Evolutionary conservation across 2,797 vertebrate genomes (phyloP), one percentile per base, ranked within the genome.

Genomic region (Denticeps clupeoides): DNA sequence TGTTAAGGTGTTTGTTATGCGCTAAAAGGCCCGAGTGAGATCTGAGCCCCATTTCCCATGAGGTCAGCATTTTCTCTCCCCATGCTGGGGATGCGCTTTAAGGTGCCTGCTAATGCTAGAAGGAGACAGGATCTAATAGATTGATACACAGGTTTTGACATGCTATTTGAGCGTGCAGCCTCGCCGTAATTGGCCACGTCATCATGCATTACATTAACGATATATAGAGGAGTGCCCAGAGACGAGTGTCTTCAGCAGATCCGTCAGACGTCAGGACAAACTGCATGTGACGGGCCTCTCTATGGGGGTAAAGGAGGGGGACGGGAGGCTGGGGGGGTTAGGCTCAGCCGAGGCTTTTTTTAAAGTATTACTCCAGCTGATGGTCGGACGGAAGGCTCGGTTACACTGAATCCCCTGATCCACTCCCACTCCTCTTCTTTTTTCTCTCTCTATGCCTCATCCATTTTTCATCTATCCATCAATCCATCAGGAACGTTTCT

Each of bases 141-240:
- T 81, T 86, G 89, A 90, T 89, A 89, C 88, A 89, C 86, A 86
- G 85, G 80, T 86, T 91, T 82, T 90, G 89, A 93, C 89, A 88
- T 87, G 80, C 85, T 87, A 85, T 90, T 90, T 90, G 84, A 90
- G 85, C 82, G 74, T 82, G 70, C 77, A 74, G 80, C 82, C 72
- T 74, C 71, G 58, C 81, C 83, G 79, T 91, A 93, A 93, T 91
- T 91, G 89, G 87, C 73, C 87, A 80, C 77, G 83, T 91, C 89
- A 84, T 81, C 82, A 84, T 73, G 83, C 78, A 89, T 93, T 89
- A 91, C 81, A 88, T 88, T 88, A 88, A 88, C 82, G 76, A 85
- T 78, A 83, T 78, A 83, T 80, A 78, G 82, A 86, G 79, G 71
- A 88, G 80, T 84, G 87, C 87, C 87, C 87, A 78, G 83, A 87